Conservation (phyloP, 2,797 vertebrate species). For the Liasis olivaceus region DNA sequence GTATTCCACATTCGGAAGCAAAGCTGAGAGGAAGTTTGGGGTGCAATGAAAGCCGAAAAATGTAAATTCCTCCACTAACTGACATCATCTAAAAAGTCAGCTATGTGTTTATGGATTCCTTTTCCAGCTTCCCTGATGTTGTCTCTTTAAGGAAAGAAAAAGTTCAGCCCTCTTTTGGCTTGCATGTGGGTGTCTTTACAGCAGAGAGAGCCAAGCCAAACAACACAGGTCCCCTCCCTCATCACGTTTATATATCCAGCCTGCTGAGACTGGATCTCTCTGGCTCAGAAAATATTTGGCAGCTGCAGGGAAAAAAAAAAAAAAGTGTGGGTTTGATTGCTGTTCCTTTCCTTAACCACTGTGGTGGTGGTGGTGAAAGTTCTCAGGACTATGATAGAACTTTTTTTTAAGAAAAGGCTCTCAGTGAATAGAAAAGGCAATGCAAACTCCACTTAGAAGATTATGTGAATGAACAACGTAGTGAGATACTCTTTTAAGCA, state of each 20-base stretch:
- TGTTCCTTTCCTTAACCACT: conserved; percentile 3
- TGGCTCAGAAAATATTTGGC: conserved; percentile 32
- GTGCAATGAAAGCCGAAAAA: neutral
- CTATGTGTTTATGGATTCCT: neutral
- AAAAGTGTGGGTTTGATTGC: conserved; percentile 26
- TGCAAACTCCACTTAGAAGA: neutral
- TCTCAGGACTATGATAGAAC: neutral
- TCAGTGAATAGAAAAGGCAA: neutral
- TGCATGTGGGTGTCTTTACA: neutral
- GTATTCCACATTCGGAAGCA: neutral
- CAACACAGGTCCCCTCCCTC: conserved; percentile 16
- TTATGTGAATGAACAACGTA: neutral
- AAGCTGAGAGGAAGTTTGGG: neutral
- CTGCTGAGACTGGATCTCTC: conserved; percentile 35
- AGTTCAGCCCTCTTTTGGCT: neutral
- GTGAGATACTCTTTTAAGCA: neutral
- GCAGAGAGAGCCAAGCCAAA: neutral
- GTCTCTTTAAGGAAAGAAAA: neutral
- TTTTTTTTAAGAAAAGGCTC: neutral
- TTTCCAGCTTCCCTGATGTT: conserved; percentile 3
- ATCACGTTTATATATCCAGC: conserved; percentile 17
- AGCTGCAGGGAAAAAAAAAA: neutral
- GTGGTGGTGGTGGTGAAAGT: conserved; percentile 21
- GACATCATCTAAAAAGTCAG: neutral
- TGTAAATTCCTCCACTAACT: neutral